Percentiles rank a stretch among this genome's conserved stretches.
phyloP scores from a whole-genome alignment of 1,140 invertebrate species.

The Asbolus verrucosus region DNA sequence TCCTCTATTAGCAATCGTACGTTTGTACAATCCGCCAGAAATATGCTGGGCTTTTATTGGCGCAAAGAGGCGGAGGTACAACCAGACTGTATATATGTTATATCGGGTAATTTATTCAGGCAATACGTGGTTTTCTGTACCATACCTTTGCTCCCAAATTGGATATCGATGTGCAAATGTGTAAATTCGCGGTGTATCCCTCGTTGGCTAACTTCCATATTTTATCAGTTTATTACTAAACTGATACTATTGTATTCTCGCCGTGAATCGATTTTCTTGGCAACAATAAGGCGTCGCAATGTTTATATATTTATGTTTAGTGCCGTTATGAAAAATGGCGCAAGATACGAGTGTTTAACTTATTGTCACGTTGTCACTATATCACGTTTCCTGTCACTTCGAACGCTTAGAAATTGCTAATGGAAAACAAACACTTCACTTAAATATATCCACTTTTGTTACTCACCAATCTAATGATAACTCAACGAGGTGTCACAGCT shows the following conservation, averaged over 20 bases:
- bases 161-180: slow-evolving; percentile 43
- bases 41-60: slow-evolving; percentile 20
- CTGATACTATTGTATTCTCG: slow-evolving; percentile 40
- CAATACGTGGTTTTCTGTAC: slow-evolving; percentile 35
- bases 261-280: slow-evolving; percentile 27
- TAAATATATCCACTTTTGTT: no score
- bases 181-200: slow-evolving; percentile 38
- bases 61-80: slow-evolving; percentile 23
- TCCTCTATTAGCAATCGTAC: slow-evolving; percentile 24
- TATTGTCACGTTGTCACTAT: slow-evolving; percentile 33
- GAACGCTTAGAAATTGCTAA: not conserved
- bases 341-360: slow-evolving; percentile 26
- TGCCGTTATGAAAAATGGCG: slow-evolving; percentile 21
- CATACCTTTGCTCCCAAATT: slow-evolving; percentile 39
- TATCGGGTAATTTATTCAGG: slow-evolving; percentile 31
- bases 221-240: slow-evolving; percentile 47
- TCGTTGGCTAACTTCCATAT: slow-evolving; percentile 40
- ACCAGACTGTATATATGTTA: slow-evolving; percentile 12
- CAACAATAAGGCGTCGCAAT: slow-evolving; percentile 29
- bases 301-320: slow-evolving; percentile 38
- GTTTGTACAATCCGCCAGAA: slow-evolving; percentile 7
- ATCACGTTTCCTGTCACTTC: slow-evolving; percentile 10
- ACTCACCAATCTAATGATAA: slow-evolving; percentile 12
- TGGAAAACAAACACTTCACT: slow-evolving; percentile 34
- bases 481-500: not conserved